phyloP scores from a whole-genome alignment of 1,140 invertebrate species.

The Lepidurus packardi region DNA sequence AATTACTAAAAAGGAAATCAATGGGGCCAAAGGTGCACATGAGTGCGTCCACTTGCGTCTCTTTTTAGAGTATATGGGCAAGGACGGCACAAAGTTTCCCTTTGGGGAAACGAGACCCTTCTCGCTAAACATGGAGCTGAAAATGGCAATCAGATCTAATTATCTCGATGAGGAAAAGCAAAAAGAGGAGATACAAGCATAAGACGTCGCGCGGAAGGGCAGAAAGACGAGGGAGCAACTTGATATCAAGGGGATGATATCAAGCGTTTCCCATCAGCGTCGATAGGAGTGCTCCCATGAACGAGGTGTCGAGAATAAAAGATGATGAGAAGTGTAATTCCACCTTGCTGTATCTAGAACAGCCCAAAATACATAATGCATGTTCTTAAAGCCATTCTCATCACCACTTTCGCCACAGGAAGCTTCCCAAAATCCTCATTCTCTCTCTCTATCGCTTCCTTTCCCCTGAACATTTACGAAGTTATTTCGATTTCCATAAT shows the following conservation, averaged over 20 bases:
- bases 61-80: not conserved
- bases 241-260: not conserved
- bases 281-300: too few species aligned
- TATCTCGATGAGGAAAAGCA: not conserved
- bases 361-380: too few species aligned
- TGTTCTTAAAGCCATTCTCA: too few species aligned
- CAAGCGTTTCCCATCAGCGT: not conserved
- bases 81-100: not conserved
- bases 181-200: not conserved
- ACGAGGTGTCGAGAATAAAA: too few species aligned
- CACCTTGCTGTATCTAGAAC: too few species aligned
- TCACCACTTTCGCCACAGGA: too few species aligned
- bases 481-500: not conserved
- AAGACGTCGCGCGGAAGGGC: not conserved
- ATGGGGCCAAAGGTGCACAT: too few species aligned
- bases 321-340: too few species aligned
- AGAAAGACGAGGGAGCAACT: not conserved
- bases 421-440: too few species aligned
- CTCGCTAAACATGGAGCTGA: not conserved
- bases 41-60: too few species aligned
- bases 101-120: not conserved
- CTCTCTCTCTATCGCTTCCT: not conserved
- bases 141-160: conserved; percentile 9
- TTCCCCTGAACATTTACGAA: not conserved
- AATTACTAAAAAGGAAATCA: too few species aligned